Percentiles rank a stretch among this genome's conserved stretches.
Evolutionary conservation across 2,888 invertebrate species (phyloP).

Genomic region (Brachypalpus laphriformis): DNA sequence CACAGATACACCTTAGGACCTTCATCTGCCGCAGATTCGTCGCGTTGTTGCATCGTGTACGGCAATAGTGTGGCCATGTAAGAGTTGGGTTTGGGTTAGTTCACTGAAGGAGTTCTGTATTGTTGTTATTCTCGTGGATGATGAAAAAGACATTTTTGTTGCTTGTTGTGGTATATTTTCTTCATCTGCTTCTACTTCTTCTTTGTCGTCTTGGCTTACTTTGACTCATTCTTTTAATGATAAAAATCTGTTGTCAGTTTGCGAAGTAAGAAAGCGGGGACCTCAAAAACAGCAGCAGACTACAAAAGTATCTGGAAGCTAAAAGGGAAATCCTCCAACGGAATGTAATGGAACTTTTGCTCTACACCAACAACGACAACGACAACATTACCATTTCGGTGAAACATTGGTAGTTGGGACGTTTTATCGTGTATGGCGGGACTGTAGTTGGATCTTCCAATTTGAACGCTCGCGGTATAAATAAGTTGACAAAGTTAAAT

Average conservation of each 20-base stretch:
- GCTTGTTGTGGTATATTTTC: slow-evolving; percentile 33
- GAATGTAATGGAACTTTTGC: slow-evolving; percentile 67
- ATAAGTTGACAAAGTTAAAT: slow-evolving; percentile 55
- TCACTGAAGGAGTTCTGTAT: slow-evolving; percentile 29
- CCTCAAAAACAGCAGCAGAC: slow-evolving; percentile 32
- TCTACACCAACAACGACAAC: slow-evolving; percentile 29
- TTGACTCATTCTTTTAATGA: slow-evolving; percentile 67
- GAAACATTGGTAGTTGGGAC: slow-evolving; percentile 69
- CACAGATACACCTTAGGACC: slow-evolving; percentile 2
- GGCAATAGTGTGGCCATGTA: slow-evolving; percentile 45
- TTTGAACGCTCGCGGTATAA: slow-evolving; percentile 31
- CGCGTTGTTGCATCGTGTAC: slow-evolving; percentile 42
- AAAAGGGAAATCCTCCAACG: slow-evolving; percentile 56
- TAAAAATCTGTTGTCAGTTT: slow-evolving; percentile 65
- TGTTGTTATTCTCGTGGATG: slow-evolving; percentile 8
- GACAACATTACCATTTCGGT: slow-evolving; percentile 69
- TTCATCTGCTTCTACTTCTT: slow-evolving; percentile 1
- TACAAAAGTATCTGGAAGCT: slow-evolving; percentile 42
- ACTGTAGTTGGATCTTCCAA: slow-evolving; percentile 54
- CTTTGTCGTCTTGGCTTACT: slow-evolving; percentile 12
- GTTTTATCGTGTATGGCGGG: slow-evolving; percentile 51
- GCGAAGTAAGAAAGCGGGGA: slow-evolving; percentile 29
- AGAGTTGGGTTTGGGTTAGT: slow-evolving; percentile 43
- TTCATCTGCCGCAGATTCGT: slow-evolving; percentile 43
- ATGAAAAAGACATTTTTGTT: slow-evolving; percentile 44